Base-by-base conservation (phyloP, 2,113 vertebrate species). In the Syngnathus typhle region DNA sequence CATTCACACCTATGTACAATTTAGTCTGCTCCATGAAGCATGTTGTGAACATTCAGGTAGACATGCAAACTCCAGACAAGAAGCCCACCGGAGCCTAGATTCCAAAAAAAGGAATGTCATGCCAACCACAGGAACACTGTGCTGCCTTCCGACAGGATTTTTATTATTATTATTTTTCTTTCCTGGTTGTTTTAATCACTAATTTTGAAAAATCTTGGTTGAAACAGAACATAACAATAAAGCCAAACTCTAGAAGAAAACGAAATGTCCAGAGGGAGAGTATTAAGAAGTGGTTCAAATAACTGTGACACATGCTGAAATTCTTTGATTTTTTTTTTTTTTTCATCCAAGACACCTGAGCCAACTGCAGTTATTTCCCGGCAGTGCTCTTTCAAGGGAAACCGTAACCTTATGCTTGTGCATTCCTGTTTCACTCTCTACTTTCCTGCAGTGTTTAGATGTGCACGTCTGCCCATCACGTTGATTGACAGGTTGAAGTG, bases 301-400 rank as follows among this genome's bases (percentile, higher is more conserved):
- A 39, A 59, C 6, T 51, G 7, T 51, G 18, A n/a, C 49, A 51
- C 7, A 51, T n/a, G 49, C 49, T 19, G 18, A n/a, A n/a, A n/a
- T 51, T 51, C 1, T n/a, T 51, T 51, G 18, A n/a, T 51, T n/a
- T 38, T 59, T 19, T 32, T 32, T 32, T 15, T 52, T 64, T 75
- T 69, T 64, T 27, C 54, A 43, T 16, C 13, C 32, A 65, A 74
- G 46, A 23, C 0, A 51, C 47, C 66, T 47, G 54, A 65, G 58
- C 68, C 60, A 78, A 72, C 67, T 13, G 0, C 21, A 27, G 32
- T 47, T 32, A 11, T 73, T 74, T 75, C 54, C 73, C 65, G 9
- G 4, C 54, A 67, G 67, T 64, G 9, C 27, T 44, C 21, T 44
- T 32, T 79, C 61, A 70, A 36, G 68, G 71, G 78, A 81, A 81